Percentiles rank a stretch among this genome's conserved stretches.
Conservation (phyloP, 2,113 vertebrate genomes). For the Psettodes erumei region DNA sequence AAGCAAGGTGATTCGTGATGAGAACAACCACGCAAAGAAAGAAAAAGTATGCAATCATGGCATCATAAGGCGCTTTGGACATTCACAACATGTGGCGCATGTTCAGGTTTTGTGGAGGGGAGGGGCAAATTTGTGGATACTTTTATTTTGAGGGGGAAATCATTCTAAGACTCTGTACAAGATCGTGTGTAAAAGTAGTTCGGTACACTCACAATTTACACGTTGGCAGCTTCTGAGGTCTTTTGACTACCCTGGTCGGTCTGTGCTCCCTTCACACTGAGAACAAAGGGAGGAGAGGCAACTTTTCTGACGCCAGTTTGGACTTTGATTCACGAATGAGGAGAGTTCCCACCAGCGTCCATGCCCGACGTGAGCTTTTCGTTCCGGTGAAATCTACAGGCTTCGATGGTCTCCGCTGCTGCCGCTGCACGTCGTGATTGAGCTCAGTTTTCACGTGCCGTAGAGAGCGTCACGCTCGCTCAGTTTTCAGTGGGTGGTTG, state of each 20-base stretch:
- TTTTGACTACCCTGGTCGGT: constrained; percentile 31
- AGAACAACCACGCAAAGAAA: constrained; percentile 28
- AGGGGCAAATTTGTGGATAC: not conserved
- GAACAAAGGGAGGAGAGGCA: constrained; percentile 20
- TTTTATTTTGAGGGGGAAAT: constrained; percentile 31
- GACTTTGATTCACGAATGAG: not conserved
- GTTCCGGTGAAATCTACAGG: constrained; percentile 9
- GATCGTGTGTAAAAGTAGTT: constrained; percentile 32
- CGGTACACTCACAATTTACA: constrained; percentile 17
- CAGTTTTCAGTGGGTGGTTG: constrained; percentile 8
- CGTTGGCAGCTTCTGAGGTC: constrained; percentile 26
- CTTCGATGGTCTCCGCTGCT: not conserved
- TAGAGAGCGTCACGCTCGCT: not conserved
- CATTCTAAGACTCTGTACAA: constrained; percentile 65
- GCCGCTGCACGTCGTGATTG: constrained; percentile 9
- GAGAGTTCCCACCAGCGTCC: not conserved
- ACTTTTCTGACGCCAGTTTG: constrained; percentile 7
- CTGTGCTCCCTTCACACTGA: not conserved
- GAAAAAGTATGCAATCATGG: constrained; percentile 54
- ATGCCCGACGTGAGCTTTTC: not conserved
- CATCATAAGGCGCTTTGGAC: constrained; percentile 77
- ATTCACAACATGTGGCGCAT: constrained; percentile 57
- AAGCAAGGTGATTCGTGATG: constrained; percentile 42
- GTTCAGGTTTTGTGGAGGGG: constrained; percentile 2
- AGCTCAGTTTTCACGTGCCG: not conserved